These are phyloP conservation scores for Hyposoter didymator DNA, from an alignment of 2,888 invertebrate species.

Conservation along the genomic window DNA sequence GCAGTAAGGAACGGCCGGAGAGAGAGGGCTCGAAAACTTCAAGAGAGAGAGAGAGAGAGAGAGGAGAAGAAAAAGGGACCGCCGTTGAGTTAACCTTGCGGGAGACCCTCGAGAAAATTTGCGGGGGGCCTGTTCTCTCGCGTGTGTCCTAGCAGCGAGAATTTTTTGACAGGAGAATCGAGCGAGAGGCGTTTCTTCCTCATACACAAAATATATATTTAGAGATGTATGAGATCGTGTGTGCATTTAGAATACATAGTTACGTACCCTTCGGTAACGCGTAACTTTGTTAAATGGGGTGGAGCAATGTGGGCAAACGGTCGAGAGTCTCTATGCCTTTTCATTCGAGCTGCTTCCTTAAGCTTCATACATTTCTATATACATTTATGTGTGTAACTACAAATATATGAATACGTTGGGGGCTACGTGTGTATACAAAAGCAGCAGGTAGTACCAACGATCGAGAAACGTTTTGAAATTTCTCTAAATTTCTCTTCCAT, in stretches of 20 bases:
- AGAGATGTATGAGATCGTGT: not conserved
- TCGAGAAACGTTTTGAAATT: slow-evolving; percentile 25
- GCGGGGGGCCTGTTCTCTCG: slow-evolving; percentile 56
- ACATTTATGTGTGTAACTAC: not conserved
- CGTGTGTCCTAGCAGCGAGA: slow-evolving; percentile 25
- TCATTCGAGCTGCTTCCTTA: slow-evolving; percentile 45
- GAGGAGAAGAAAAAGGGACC: slow-evolving; percentile 9
- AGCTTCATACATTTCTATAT: slow-evolving; percentile 1
- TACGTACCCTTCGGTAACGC: slow-evolving; percentile 35
- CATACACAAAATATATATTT: slow-evolving; percentile 20
- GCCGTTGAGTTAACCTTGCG: slow-evolving; percentile 61
- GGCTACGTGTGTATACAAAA: not conserved
- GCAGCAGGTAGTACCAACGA: not conserved
- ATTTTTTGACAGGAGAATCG: slow-evolving; percentile 49
- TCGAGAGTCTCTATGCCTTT: slow-evolving; percentile 58
- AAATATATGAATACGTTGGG: not conserved
- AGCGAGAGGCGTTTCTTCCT: slow-evolving; percentile 8
- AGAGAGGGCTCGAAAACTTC: not conserved
- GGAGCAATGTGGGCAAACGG: slow-evolving; percentile 55
- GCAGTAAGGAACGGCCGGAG: not conserved
- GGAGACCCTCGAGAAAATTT: slow-evolving; percentile 63
- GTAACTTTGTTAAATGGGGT: slow-evolving; percentile 66
- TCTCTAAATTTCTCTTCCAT: slow-evolving; percentile 6
- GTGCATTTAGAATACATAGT: slow-evolving; percentile 1
- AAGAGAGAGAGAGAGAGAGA: slow-evolving; percentile 17